A percentile compares a stretch with the other conserved stretches of the same genome.
These are phyloP conservation scores for Rutilus rutilus DNA, from an alignment of 2,113 vertebrate species.

Conservation along the genomic window DNA sequence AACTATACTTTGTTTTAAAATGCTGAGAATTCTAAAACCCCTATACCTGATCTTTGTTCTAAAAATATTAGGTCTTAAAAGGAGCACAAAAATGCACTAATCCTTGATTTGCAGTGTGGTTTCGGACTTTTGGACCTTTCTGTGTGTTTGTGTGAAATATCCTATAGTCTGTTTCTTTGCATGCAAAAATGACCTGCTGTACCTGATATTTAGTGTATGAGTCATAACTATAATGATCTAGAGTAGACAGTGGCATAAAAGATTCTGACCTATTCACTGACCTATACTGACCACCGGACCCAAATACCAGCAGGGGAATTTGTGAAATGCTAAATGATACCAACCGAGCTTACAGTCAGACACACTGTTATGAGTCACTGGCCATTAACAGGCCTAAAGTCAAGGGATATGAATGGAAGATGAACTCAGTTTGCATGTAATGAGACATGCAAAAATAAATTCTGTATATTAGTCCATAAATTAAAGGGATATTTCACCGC, in stretches of 20 bases:
- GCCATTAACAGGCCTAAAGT: slow-evolving; percentile 47
- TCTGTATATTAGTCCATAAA: not conserved
- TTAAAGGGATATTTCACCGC: not conserved
- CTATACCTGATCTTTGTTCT: not conserved
- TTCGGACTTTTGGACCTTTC: not conserved
- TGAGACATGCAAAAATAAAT: not conserved
- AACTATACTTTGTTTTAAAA: not conserved
- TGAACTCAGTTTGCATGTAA: not conserved
- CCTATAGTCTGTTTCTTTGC: not conserved
- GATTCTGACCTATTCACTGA: slow-evolving; percentile 2
- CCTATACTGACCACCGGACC: not conserved
- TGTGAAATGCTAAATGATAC: slow-evolving; percentile 27
- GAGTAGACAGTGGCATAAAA: not conserved
- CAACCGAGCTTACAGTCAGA: slow-evolving; percentile 3
- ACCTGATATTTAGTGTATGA: not conserved
- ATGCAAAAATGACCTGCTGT: not conserved
- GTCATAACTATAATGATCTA: slow-evolving; percentile 15
- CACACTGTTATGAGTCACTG: slow-evolving; percentile 52
- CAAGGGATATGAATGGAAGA: not conserved
- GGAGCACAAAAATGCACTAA: not conserved
- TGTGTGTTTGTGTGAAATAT: not conserved
- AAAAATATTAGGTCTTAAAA: not conserved
- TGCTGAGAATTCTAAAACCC: not conserved
- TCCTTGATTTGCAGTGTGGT: not conserved
- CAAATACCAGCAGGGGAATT: slow-evolving; percentile 13